These are phyloP conservation scores for Micronisus gabar DNA, from an alignment of 2,113 vertebrate species.

Conservation along the genomic window DNA sequence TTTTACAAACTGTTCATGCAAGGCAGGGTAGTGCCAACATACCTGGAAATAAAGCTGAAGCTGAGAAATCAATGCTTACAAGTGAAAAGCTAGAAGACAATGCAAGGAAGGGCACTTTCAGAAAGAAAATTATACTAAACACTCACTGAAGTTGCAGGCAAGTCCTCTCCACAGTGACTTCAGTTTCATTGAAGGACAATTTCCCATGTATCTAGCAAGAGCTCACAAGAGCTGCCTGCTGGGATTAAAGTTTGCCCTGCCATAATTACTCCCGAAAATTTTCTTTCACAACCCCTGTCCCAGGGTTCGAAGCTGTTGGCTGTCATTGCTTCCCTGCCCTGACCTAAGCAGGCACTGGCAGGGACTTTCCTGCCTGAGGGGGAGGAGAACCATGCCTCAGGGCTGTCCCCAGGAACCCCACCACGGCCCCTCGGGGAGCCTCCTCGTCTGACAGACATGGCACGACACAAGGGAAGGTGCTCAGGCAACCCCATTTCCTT, in stretches of 20 bases:
- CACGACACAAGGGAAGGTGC: fast-evolving
- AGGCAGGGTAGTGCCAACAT: neutral
- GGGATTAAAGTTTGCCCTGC: neutral
- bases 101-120: neutral
- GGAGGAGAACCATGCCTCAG: neutral
- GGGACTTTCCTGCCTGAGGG: neutral
- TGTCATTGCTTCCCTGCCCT: neutral
- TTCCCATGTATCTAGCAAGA: neutral
- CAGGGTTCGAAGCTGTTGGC: neutral
- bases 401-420: neutral
- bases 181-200: neutral
- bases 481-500: neutral
- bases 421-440: fast-evolving
- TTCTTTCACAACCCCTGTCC: neutral
- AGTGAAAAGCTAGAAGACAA: neutral
- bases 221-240: neutral
- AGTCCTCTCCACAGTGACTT: neutral
- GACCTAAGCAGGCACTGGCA: neutral
- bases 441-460: neutral
- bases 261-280: neutral
- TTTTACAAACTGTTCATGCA: neutral
- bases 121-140: neutral
- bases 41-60: neutral
- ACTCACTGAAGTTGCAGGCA: neutral
- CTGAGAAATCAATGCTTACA: neutral